Evolutionary conservation across 2,113 vertebrate genomes (phyloP), one percentile per base, ranked within the genome.

Genomic region (Holacanthus passer): DNA sequence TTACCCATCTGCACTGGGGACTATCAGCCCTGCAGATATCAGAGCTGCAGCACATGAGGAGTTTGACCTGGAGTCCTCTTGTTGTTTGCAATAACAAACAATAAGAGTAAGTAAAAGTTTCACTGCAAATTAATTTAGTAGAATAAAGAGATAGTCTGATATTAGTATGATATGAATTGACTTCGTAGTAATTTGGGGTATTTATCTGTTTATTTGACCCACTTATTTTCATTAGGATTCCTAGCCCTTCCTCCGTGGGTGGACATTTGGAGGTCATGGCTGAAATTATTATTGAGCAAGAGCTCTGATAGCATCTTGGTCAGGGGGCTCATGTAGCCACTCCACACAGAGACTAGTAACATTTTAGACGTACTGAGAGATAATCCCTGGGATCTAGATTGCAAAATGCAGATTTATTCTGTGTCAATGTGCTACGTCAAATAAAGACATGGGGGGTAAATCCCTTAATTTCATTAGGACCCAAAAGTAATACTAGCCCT

Each of bases 311-410:
- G 73, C 73, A 79, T 87, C 81, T 29, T 11, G 59, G 47, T 64
- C 41, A 62, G 1, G 62, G 11, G 10, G 56, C 63, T 85, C 63
- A 62, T 66, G 16, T 13, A 62, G 31, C 85, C 5, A 9, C 77
- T 66, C 52, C 24, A 71, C 47, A 13, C n/a, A 39, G 35, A 60
- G 56, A 24, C 16, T 45, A 7, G 77, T 27, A 81, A 79, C 53
- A 88, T 76, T 79, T 76, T 32, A 60, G 65, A 27, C 17, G 22
- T 6, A 5, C 58, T 11, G 53, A 32, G 37, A 58, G 60, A 75
- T 87, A 76, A 85, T 70, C 79, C 82, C 70, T 0, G 19, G 65
- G 79, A 79, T 86, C 65, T 59, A 3, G 2, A 63, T 60, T 31
- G 65, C 29, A 77, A 84, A 76, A 76, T 17, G 14, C 69, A 48